Percentiles rank a stretch among this genome's conserved stretches.
Evolutionary conservation across 2,888 invertebrate genomes (phyloP).

Genomic region (Deroplatys truncata): DNA sequence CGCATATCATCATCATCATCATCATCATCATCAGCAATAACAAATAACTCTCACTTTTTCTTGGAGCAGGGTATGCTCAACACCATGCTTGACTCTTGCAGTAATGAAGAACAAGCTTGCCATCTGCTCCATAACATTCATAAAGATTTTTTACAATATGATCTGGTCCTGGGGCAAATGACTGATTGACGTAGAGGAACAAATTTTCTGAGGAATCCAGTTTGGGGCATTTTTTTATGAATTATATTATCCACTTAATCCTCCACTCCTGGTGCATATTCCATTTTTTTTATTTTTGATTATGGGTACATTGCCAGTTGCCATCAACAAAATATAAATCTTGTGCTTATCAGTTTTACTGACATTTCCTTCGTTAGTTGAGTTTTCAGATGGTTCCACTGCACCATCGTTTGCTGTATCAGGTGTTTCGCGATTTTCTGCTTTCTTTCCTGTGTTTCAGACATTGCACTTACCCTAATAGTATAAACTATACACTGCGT

Average conservation of each 20-base stretch:
- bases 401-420: neutral
- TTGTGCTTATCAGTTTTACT: neutral
- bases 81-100: constrained; percentile 98
- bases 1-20: no score
- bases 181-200: constrained; percentile 97
- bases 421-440: neutral
- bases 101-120: constrained; percentile 90
- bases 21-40: neutral
- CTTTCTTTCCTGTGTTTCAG: neutral
- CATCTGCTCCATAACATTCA: constrained; percentile 94
- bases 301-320: no score
- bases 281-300: no score
- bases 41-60: neutral
- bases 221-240: no score
- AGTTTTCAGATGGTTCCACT: neutral
- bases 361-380: neutral
- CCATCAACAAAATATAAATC: no score
- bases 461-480: neutral
- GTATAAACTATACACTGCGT: neutral
- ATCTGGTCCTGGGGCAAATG: constrained; percentile 95
- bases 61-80: constrained; percentile 45
- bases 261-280: no score
- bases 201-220: no score
- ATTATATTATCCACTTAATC: no score
- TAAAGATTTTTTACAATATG: constrained; percentile 84